A percentile compares a stretch with the other conserved stretches of the same genome.
These are phyloP conservation scores for Erinaceus europaeus DNA, from an alignment of 2,113 vertebrate species.

Conservation along the genomic window DNA sequence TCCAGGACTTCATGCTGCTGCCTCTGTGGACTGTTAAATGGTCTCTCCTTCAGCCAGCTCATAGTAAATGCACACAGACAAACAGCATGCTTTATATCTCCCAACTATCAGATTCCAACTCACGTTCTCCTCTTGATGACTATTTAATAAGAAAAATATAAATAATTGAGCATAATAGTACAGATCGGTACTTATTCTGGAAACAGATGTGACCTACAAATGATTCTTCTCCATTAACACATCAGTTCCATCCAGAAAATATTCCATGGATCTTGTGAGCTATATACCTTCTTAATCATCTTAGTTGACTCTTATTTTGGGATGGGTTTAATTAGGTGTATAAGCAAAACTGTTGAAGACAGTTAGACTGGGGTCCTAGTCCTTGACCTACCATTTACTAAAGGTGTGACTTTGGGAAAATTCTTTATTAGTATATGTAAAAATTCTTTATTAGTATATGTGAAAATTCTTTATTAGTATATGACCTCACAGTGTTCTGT, in stretches of 20 bases:
- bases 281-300: neutral
- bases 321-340: neutral
- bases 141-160: slow-evolving; percentile 30
- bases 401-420: neutral
- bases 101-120: neutral
- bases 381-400: neutral
- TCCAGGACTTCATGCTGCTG: neutral
- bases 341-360: neutral
- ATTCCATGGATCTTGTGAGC: neutral
- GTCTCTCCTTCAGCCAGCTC: neutral
- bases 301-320: neutral
- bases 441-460: neutral
- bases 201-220: slow-evolving; percentile 13
- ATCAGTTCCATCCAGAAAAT: neutral
- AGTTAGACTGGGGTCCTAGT: neutral
- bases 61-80: neutral
- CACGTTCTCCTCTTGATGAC: slow-evolving; percentile 12
- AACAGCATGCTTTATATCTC: neutral
- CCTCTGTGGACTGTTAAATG: neutral
- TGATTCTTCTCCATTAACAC: neutral
- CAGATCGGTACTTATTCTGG: slow-evolving; percentile 14
- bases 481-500: neutral
- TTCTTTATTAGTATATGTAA: no score
- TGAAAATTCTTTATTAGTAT: neutral
- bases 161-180: neutral